Evolutionary conservation across 2,797 vertebrate genomes (phyloP).

Genomic region (Chlorospingus semifuscus): DNA sequence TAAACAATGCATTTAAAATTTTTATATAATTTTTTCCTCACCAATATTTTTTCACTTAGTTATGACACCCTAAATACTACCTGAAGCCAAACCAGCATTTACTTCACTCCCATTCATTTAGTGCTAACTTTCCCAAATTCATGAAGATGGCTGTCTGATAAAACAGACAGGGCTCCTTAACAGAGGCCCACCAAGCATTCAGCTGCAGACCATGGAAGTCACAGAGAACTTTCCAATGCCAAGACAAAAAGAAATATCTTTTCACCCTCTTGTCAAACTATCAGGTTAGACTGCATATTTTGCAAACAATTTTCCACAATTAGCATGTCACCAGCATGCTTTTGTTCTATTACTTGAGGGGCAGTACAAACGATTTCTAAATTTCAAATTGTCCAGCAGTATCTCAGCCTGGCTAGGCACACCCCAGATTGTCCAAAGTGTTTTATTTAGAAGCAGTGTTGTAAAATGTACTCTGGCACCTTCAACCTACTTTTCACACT

Average conservation of each 20-base stretch:
- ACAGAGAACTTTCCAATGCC: background rate
- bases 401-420: background rate
- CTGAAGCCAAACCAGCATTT: background rate
- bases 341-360: background rate
- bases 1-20: background rate
- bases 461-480: background rate
- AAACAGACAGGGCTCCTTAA: background rate
- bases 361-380: background rate
- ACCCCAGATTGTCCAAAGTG: background rate
- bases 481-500: background rate
- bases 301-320: background rate
- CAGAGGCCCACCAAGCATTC: background rate
- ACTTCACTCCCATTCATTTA: background rate
- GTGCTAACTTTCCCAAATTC: background rate
- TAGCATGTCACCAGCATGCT: background rate
- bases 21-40: background rate
- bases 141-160: background rate
- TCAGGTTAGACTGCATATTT: background rate
- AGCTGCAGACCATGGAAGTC: background rate
- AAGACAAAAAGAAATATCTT: background rate
- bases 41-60: background rate
- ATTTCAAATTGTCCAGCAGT: background rate
- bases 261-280: background rate
- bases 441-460: background rate
- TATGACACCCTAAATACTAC: background rate